These are phyloP conservation scores for Venustoraphidia nigricollis DNA, from an alignment of 2,888 invertebrate species.

Conservation along the genomic window DNA sequence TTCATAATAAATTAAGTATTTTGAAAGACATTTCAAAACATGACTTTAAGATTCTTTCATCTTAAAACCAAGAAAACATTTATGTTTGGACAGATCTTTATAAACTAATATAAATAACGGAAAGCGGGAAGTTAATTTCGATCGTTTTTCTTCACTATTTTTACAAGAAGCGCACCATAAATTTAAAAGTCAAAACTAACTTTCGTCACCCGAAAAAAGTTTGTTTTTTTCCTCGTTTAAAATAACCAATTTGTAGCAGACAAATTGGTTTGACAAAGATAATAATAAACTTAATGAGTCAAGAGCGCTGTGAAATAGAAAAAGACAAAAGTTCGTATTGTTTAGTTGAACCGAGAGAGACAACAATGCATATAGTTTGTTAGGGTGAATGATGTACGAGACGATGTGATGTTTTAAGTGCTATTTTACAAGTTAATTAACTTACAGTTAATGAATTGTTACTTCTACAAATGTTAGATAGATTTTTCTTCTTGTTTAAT, in stretches of 20 bases:
- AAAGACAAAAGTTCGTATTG: not conserved
- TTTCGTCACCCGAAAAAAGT: no score
- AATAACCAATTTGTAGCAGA: slow-evolving; percentile 1
- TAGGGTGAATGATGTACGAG: slow-evolving; percentile 2
- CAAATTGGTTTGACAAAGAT: not conserved
- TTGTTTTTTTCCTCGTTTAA: no score
- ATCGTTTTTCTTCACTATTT: not conserved
- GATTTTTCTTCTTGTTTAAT: no score
- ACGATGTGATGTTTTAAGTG: slow-evolving; percentile 1
- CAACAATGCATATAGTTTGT: no score
- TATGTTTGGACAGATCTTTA: no score
- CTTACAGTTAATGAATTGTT: slow-evolving; percentile 2
- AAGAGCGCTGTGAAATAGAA: not conserved
- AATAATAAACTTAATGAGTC: not conserved
- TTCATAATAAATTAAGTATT: slow-evolving; percentile 3
- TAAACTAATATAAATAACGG: slow-evolving; percentile 4
- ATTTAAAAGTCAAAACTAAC: no score
- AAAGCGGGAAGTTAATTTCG: slow-evolving; percentile 7
- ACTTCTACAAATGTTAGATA: not conserved
- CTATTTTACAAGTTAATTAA: slow-evolving; percentile 6
- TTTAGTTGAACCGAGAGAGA: not conserved
- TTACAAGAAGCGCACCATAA: no score
- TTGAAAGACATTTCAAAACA: slow-evolving; percentile 10
- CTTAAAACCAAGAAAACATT: slow-evolving; percentile 1
- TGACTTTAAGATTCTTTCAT: slow-evolving; percentile 6